phyloP scores from a whole-genome alignment of 1,140 invertebrate genomes.

The Nasonia longicornis region DNA sequence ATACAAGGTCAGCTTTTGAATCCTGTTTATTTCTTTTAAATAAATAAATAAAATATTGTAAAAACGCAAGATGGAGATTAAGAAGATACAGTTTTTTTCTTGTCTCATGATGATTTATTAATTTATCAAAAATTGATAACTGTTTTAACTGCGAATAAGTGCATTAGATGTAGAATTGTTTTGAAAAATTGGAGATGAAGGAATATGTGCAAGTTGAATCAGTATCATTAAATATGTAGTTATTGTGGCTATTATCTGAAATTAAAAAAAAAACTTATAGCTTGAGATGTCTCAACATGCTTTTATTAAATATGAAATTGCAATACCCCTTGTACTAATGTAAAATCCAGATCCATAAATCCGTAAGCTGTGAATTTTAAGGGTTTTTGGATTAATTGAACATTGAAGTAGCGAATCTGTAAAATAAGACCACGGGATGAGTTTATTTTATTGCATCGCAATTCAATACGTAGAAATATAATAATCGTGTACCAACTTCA shows the following conservation, averaged over 20 bases:
- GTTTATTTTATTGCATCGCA: neutral
- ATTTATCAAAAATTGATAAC: too few species aligned
- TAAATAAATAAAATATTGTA: too few species aligned
- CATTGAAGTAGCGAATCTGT: constrained; percentile 54
- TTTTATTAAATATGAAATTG: too few species aligned
- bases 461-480: too few species aligned
- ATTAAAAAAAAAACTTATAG: constrained; percentile 46
- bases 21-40: too few species aligned
- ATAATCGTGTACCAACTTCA: constrained; percentile 27
- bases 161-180: neutral
- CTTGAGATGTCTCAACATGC: neutral
- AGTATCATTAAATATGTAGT: constrained; percentile 77
- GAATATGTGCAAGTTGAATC: constrained; percentile 68
- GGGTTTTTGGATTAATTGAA: constrained; percentile 55
- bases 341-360: constrained; percentile 54
- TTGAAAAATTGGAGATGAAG: neutral
- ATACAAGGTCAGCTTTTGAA: neutral
- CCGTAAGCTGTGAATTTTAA: constrained; percentile 56
- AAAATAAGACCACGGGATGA: constrained; percentile 8
- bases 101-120: too few species aligned
- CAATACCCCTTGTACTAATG: constrained; percentile 52
- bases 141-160: too few species aligned
- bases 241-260: constrained; percentile 74
- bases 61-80: too few species aligned
- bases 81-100: too few species aligned